phyloP scores from a whole-genome alignment of 1,140 invertebrate species.

The Drosophila parabipectinata region DNA sequence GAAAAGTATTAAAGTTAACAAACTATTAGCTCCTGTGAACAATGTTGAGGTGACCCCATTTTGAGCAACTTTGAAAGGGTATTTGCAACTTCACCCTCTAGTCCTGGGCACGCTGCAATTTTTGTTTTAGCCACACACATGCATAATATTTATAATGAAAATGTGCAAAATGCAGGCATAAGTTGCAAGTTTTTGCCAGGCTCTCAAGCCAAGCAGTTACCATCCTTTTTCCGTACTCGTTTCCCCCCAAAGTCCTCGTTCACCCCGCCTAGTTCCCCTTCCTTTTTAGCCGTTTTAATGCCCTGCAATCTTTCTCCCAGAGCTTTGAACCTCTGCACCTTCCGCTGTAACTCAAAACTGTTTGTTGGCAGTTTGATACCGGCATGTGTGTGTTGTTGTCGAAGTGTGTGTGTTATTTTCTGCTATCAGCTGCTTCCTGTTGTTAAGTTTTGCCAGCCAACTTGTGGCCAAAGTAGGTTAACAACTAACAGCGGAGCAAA shows the following conservation, averaged over 20 bases:
- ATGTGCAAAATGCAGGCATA: slow-evolving; percentile 67
- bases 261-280: background rate
- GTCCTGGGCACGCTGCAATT: background rate
- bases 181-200: slow-evolving; percentile 65
- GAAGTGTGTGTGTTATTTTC: slow-evolving; percentile 29
- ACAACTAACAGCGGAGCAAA: slow-evolving; percentile 38
- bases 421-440: slow-evolving; percentile 77
- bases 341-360: slow-evolving; percentile 74
- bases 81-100: background rate
- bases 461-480: slow-evolving; percentile 40
- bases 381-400: slow-evolving; percentile 2
- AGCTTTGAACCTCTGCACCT: slow-evolving; percentile 68
- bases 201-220: slow-evolving; percentile 3
- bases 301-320: slow-evolving; percentile 6
- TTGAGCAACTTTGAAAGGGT: slow-evolving; percentile 10
- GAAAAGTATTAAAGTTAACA: background rate
- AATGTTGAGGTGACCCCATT: background rate
- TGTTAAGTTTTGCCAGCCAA: slow-evolving; percentile 65
- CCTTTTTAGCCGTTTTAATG: slow-evolving; percentile 4
- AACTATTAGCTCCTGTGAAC: background rate
- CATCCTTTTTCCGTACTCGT: background rate
- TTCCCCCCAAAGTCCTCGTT: background rate
- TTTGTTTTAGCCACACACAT: slow-evolving; percentile 27
- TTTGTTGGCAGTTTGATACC: slow-evolving; percentile 67
- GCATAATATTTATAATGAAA: slow-evolving; percentile 69